These are phyloP conservation scores for Parnassius mnemosyne DNA, from an alignment of 2,888 invertebrate genomes.

Conservation along the genomic window DNA sequence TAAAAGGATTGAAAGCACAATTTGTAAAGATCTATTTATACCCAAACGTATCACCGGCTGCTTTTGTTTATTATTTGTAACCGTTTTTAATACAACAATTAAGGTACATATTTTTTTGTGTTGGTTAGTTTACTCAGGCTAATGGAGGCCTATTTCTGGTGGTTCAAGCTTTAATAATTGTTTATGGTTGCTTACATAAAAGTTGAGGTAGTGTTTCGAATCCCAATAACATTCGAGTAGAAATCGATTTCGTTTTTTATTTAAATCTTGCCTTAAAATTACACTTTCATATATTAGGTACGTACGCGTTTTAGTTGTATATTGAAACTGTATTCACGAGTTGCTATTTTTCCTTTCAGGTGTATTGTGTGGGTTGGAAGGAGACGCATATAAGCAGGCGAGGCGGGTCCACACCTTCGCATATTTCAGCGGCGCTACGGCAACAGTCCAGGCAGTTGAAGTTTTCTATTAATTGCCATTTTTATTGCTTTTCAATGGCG, in stretches of 20 bases:
- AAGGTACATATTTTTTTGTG: slow-evolving; percentile 46
- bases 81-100: slow-evolving; percentile 13
- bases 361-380: slow-evolving; percentile 39
- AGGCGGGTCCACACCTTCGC: slow-evolving; percentile 41
- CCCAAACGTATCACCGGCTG: slow-evolving; percentile 30
- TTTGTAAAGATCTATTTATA: slow-evolving; percentile 41
- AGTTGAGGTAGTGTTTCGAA: not conserved
- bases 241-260: slow-evolving; percentile 30
- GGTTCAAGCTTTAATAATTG: not conserved
- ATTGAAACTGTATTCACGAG: slow-evolving; percentile 1
- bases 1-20: slow-evolving; percentile 53
- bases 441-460: slow-evolving; percentile 61
- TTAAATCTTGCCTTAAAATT: slow-evolving; percentile 49
- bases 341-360: slow-evolving; percentile 40
- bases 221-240: not conserved
- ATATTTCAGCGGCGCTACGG: slow-evolving; percentile 61
- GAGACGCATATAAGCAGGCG: slow-evolving; percentile 47
- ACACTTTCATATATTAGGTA: slow-evolving; percentile 55
- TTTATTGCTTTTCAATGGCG: slow-evolving; percentile 63
- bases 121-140: slow-evolving; percentile 44
- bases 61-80: slow-evolving; percentile 38
- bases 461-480: slow-evolving; percentile 68
- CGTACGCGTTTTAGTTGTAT: not conserved
- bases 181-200: not conserved
- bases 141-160: slow-evolving; percentile 47